A percentile compares a stretch with the other conserved stretches of the same genome.
Conservation (phyloP, 2,888 invertebrate genomes). For the Lasioglossum oenotherae region DNA sequence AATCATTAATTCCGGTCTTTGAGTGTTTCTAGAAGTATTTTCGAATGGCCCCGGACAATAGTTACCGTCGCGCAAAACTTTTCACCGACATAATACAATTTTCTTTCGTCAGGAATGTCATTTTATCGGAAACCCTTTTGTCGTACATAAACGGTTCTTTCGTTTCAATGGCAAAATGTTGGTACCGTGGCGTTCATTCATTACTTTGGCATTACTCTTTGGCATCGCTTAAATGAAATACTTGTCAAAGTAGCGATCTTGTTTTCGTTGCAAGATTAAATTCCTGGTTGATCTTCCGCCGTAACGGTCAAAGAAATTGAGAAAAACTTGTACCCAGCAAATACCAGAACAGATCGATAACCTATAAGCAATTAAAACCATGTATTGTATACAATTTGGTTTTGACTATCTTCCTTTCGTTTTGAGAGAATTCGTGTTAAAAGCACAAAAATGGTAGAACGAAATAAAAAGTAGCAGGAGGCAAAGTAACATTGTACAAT, state of each 20-base stretch:
- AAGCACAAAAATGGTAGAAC: not conserved
- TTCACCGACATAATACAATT: not conserved
- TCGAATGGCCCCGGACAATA: not conserved
- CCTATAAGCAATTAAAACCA: not conserved
- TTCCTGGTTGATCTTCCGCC: not conserved
- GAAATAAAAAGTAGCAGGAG: not conserved
- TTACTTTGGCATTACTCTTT: slow-evolving; percentile 46
- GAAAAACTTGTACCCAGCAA: not conserved
- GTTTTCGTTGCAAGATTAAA: slow-evolving; percentile 23
- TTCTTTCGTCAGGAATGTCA: not conserved
- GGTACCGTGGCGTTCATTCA: slow-evolving; percentile 45
- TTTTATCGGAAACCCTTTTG: slow-evolving; percentile 35
- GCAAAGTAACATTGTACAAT: not conserved
- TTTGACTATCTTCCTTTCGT: not conserved
- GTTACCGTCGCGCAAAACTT: not conserved
- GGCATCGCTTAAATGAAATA: slow-evolving; percentile 38
- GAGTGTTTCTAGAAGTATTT: not conserved
- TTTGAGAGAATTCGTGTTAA: not conserved
- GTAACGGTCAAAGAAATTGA: not conserved
- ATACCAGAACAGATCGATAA: not conserved
- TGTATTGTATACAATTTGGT: no score
- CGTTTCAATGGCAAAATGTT: slow-evolving; percentile 39
- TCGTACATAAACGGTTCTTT: slow-evolving; percentile 21
- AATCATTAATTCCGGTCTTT: not conserved
- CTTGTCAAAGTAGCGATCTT: slow-evolving; percentile 30